Conservation (phyloP, 1,140 invertebrate species). For the Temnothorax longispinosus region DNA sequence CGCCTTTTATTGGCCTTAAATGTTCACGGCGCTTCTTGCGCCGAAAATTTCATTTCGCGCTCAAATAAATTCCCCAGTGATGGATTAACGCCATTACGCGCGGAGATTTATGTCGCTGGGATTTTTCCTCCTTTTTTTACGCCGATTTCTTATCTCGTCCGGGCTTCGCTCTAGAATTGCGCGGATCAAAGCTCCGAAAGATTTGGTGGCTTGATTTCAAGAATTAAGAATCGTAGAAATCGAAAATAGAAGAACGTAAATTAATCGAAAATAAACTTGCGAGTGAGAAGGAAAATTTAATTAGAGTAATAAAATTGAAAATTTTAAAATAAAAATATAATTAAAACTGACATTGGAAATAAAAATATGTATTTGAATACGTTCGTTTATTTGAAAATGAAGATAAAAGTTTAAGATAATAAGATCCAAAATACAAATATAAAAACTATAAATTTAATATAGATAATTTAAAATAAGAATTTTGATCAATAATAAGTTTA, state of each 20-base stretch:
- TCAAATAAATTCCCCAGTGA: constrained; percentile 51
- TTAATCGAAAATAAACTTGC: neutral
- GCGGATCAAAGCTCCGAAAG: neutral
- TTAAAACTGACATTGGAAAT: neutral
- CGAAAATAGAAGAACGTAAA: neutral
- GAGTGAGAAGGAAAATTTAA: neutral
- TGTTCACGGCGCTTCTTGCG: constrained; percentile 25
- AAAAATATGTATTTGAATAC: neutral
- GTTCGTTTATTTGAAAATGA: too few relatives aligned
- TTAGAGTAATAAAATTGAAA: neutral
- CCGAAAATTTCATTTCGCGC: constrained; percentile 56
- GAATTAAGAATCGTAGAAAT: neutral
- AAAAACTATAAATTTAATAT: neutral
- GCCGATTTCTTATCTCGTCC: constrained; percentile 32
- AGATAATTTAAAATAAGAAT: neutral
- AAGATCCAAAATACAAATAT: neutral
- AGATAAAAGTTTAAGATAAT: neutral
- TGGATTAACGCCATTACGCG: constrained; percentile 52
- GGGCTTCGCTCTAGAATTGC: neutral
- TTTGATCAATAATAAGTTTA: neutral
- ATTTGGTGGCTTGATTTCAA: neutral
- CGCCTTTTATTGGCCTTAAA: constrained; percentile 51
- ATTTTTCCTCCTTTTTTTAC: constrained; percentile 22
- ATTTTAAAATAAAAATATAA: neutral
- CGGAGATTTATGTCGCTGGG: constrained; percentile 32